Evolutionary conservation across 2,113 vertebrate genomes (phyloP).

Genomic region (Eolophus roseicapilla): DNA sequence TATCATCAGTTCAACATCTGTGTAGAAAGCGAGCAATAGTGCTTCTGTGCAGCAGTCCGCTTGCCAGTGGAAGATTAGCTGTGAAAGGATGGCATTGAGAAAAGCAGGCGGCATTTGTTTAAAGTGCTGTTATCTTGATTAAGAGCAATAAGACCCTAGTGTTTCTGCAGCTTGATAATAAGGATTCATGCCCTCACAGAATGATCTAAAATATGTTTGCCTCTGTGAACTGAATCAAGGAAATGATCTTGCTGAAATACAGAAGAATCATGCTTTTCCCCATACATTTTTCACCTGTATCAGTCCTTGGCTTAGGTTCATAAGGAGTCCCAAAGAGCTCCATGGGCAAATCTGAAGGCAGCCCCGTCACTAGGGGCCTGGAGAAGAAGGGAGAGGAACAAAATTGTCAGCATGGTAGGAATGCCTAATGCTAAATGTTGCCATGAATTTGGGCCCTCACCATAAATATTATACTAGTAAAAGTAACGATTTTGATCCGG

Average conservation of each 20-base stretch:
- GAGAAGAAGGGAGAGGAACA: background rate
- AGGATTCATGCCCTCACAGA: background rate
- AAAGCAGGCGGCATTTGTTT: accelerated
- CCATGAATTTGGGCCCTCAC: background rate
- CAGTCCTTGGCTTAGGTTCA: background rate
- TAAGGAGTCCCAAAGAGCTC: background rate
- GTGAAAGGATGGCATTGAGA: background rate
- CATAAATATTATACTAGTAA: background rate
- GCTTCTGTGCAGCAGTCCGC: background rate
- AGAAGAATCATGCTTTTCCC: background rate
- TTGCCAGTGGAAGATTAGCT: background rate
- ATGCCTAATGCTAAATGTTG: background rate
- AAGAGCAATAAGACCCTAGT: background rate
- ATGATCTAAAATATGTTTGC: background rate
- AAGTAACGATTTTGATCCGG: background rate
- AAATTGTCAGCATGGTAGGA: background rate
- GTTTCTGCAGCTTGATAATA: background rate
- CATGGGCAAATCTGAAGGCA: background rate
- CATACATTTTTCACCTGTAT: background rate
- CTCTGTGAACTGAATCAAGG: background rate
- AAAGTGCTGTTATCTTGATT: background rate
- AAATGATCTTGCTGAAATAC: background rate
- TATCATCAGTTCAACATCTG: background rate
- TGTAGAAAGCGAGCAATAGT: background rate
- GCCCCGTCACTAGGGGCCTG: accelerated